phyloP scores from a whole-genome alignment of 2,888 invertebrate species.

The Drosophila siamana region DNA sequence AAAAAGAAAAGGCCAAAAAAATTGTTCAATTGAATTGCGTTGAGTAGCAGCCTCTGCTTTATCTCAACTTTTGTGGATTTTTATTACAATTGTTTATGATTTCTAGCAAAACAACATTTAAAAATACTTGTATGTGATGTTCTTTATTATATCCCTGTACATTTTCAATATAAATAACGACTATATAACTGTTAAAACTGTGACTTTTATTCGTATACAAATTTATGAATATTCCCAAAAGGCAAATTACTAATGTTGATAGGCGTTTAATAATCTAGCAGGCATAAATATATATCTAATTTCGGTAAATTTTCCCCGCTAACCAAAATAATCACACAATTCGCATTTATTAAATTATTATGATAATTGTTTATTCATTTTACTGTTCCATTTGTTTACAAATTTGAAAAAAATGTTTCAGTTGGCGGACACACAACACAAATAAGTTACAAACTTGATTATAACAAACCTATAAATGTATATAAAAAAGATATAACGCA shows the following conservation, averaged over 20 bases:
- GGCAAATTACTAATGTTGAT: no score
- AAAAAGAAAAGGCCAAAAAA: slow-evolving; percentile 2
- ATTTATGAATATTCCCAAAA: no score
- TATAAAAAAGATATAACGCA: slow-evolving; percentile 67
- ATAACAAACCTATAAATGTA: slow-evolving; percentile 81
- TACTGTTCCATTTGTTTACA: slow-evolving; percentile 33
- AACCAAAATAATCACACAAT: not conserved
- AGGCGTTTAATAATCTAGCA: no score
- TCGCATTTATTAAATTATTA: slow-evolving; percentile 34
- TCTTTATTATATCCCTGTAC: slow-evolving; percentile 65
- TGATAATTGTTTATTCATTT: slow-evolving; percentile 49
- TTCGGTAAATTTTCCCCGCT: no score
- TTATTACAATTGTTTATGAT: slow-evolving; percentile 22
- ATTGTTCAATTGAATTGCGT: slow-evolving; percentile 9
- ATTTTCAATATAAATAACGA: slow-evolving; percentile 66
- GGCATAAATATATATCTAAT: no score
- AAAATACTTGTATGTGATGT: slow-evolving; percentile 66
- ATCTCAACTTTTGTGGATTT: slow-evolving; percentile 4
- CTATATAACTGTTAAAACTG: slow-evolving; percentile 59
- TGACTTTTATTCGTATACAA: not conserved
- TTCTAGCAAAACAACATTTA: slow-evolving; percentile 21
- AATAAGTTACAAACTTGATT: slow-evolving; percentile 62
- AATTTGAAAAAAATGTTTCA: slow-evolving; percentile 33
- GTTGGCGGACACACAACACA: slow-evolving; percentile 56
- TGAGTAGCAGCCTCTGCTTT: slow-evolving; percentile 22